Conservation (phyloP, 1,140 invertebrate species). For the Agraylea sexmaculata region DNA sequence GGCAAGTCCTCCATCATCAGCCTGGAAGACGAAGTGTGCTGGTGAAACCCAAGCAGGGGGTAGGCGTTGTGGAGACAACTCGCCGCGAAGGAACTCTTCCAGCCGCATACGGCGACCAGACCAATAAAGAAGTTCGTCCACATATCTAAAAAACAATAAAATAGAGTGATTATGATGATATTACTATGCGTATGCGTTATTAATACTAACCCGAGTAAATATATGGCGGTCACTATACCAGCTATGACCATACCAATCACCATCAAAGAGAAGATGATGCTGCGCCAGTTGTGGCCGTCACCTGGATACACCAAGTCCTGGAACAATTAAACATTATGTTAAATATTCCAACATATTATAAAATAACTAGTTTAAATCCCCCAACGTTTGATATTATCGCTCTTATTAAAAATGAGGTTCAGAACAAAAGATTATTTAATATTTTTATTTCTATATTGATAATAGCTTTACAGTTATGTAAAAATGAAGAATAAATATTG, state of each 20-base stretch:
- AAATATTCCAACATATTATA: not conserved
- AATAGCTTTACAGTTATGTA: no score
- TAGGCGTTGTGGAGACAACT: slow-evolving; percentile 58
- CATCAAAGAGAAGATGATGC: slow-evolving; percentile 70
- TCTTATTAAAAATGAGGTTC: no score
- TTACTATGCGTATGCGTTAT: not conserved
- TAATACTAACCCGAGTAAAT: slow-evolving; percentile 58
- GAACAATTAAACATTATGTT: slow-evolving; percentile 11
- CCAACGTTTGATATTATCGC: no score
- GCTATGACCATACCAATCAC: slow-evolving; percentile 76
- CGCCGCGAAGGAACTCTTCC: slow-evolving; percentile 66
- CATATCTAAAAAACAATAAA: slow-evolving; percentile 44
- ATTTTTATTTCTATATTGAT: no score
- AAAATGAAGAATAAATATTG: no score
- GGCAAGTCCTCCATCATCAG: slow-evolving; percentile 66
- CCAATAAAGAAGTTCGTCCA: slow-evolving; percentile 77
- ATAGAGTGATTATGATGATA: slow-evolving; percentile 3
- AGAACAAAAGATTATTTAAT: no score
- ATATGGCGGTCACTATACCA: slow-evolving; percentile 73
- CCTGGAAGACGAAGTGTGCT: slow-evolving; percentile 71
- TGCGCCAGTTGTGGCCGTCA: slow-evolving; percentile 76
- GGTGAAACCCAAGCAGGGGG: slow-evolving; percentile 66
- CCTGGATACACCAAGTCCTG: slow-evolving; percentile 60
- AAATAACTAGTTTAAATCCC: not conserved
- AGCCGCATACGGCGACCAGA: slow-evolving; percentile 67